These are phyloP conservation scores for Plagiodera versicolora DNA, from an alignment of 2,888 invertebrate genomes.

Conservation along the genomic window DNA sequence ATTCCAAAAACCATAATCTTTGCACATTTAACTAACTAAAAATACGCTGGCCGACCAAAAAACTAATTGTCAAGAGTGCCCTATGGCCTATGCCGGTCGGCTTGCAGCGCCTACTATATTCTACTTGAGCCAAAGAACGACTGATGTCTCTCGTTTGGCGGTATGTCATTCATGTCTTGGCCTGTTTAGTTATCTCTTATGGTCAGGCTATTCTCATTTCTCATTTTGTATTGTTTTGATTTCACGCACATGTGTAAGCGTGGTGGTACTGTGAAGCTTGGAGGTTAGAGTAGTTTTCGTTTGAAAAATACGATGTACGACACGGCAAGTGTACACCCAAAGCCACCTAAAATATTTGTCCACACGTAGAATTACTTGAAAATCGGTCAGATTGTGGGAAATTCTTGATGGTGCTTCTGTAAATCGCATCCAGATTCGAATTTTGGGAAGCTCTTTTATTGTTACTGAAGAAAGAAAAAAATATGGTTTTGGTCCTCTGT, in stretches of 20 bases:
- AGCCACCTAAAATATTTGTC: no score
- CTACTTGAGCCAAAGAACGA: constrained; percentile 32
- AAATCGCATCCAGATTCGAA: no score
- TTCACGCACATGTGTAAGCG: constrained; percentile 4
- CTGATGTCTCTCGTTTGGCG: constrained; percentile 27
- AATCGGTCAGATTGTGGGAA: no score
- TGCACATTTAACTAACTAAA: constrained; percentile 19
- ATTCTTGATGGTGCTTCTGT: no score
- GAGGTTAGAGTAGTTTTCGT: background rate
- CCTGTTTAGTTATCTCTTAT: constrained; percentile 29
- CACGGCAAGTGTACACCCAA: background rate
- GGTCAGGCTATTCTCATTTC: constrained; percentile 11
- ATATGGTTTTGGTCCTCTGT: no score
- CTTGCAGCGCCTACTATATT: constrained; percentile 17
- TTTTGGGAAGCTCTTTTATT: no score
- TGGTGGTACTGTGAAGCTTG: background rate
- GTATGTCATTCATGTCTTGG: constrained; percentile 27
- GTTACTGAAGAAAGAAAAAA: no score
- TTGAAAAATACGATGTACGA: background rate
- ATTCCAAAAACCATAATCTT: constrained; percentile 27
- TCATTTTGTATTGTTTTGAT: constrained; percentile 6
- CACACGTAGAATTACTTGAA: no score
- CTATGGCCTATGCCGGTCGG: constrained; percentile 18
- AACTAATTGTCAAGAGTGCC: background rate
- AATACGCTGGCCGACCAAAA: background rate